Conservation (phyloP, 2,113 vertebrate species). For the Cepphus grylle region DNA sequence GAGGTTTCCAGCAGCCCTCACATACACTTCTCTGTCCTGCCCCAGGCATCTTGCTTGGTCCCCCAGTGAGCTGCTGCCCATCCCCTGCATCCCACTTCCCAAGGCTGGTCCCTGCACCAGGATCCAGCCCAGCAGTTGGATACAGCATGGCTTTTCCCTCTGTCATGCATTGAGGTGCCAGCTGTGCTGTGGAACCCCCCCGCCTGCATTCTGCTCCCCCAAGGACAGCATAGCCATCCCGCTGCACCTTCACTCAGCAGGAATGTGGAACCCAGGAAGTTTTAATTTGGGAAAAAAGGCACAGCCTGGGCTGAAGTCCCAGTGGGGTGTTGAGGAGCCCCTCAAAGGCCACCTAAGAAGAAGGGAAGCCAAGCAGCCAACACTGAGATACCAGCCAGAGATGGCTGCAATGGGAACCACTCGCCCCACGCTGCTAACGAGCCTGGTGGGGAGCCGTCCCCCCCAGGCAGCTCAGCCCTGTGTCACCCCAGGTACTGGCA, state of each 20-base stretch:
- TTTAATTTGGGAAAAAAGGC: not conserved
- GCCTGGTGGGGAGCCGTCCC: not conserved
- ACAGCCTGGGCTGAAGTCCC: not conserved
- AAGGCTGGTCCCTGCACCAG: not conserved
- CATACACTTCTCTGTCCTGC: not conserved
- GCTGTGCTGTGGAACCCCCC: not conserved
- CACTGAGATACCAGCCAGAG: not conserved
- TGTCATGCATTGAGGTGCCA: accelerated
- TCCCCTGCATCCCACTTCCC: not conserved
- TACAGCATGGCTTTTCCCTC: not conserved
- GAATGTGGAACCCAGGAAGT: not conserved
- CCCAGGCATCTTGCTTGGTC: not conserved
- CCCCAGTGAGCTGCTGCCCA: not conserved
- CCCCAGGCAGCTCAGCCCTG: not conserved
- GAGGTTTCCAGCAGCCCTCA: not conserved
- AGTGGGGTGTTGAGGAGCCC: not conserved
- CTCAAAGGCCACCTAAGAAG: not conserved
- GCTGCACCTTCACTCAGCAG: not conserved
- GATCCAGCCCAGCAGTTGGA: not conserved
- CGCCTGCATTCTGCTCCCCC: not conserved
- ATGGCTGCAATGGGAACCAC: not conserved
- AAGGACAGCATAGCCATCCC: not conserved
- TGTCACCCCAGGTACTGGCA: not conserved
- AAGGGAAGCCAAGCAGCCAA: not conserved
- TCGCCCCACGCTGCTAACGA: not conserved